Evolutionary conservation across 2,888 invertebrate genomes (phyloP).

Genomic region (Hydraecia micacea): DNA sequence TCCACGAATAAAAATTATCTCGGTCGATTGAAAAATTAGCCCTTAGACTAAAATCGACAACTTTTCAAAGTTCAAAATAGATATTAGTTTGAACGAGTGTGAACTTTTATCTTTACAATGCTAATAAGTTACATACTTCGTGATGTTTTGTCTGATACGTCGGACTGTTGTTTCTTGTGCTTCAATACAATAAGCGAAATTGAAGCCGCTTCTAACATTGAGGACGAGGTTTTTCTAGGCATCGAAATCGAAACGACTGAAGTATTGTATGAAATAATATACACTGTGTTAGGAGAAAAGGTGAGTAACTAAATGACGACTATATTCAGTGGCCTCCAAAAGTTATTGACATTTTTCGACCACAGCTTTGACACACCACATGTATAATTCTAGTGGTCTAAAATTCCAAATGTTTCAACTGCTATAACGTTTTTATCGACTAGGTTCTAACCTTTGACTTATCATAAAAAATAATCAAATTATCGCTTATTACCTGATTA

Average conservation of each 20-base stretch:
- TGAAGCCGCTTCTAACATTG: slow-evolving; percentile 35
- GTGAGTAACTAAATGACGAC: slow-evolving; percentile 40
- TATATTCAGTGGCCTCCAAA: too few relatives aligned
- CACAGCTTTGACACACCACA: not conserved
- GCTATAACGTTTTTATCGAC: not conserved
- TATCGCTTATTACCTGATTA: not conserved
- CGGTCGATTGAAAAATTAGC: too few relatives aligned
- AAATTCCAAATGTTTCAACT: too few relatives aligned
- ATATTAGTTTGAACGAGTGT: not conserved
- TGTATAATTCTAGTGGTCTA: too few relatives aligned
- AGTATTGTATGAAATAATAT: slow-evolving; percentile 52
- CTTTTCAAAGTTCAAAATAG: not conserved
- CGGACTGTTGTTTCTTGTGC: slow-evolving; percentile 63
- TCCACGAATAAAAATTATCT: too few relatives aligned
- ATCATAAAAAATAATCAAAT: not conserved
- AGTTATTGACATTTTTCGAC: not conserved
- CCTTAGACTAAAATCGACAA: not conserved
- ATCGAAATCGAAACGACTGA: slow-evolving; percentile 16
- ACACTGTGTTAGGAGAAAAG: slow-evolving; percentile 54
- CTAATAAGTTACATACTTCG: slow-evolving; percentile 31
- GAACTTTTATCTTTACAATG: slow-evolving; percentile 38
- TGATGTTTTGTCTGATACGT: slow-evolving; percentile 43
- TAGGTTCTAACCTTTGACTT: not conserved
- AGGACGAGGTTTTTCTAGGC: slow-evolving; percentile 60
- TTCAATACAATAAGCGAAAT: slow-evolving; percentile 36